These are phyloP conservation scores for Ceryle rudis DNA, from an alignment of 2,797 vertebrate species.

Conservation along the genomic window DNA sequence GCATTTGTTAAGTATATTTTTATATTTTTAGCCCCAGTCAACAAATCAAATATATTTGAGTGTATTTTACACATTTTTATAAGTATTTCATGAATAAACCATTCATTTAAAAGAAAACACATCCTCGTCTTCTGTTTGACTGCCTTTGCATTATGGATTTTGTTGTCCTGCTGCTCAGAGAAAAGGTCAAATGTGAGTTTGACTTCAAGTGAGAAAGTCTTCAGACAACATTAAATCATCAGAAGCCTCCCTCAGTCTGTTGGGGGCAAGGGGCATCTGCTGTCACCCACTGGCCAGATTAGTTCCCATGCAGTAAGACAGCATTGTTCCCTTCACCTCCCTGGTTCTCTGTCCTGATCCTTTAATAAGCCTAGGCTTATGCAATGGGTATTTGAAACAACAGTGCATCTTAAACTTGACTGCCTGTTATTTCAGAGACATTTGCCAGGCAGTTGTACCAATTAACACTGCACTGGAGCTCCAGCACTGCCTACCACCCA, in stretches of 20 bases:
- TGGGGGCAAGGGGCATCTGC: background rate
- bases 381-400: background rate
- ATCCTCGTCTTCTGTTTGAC: conserved; percentile 11
- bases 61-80: conserved; percentile 53
- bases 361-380: background rate
- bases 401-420: background rate
- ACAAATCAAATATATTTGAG: conserved; percentile 59
- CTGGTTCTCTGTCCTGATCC: background rate
- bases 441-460: background rate
- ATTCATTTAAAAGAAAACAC: conserved; percentile 17
- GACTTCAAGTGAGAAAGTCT: conserved; percentile 45
- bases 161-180: conserved; percentile 36
- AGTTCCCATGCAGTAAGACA: background rate
- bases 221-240: conserved; percentile 6
- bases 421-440: background rate
- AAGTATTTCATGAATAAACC: conserved; percentile 75
- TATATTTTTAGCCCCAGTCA: conserved; percentile 62
- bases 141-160: conserved; percentile 38
- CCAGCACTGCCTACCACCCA: fast-evolving
- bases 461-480: fast-evolving
- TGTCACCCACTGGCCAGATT: background rate
- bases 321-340: background rate
- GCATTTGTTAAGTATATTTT: conserved; percentile 76
- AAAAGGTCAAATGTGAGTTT: conserved; percentile 56
- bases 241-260: conserved; percentile 2